Conservation (phyloP, 2,888 invertebrate genomes). For the Labia minor region DNA sequence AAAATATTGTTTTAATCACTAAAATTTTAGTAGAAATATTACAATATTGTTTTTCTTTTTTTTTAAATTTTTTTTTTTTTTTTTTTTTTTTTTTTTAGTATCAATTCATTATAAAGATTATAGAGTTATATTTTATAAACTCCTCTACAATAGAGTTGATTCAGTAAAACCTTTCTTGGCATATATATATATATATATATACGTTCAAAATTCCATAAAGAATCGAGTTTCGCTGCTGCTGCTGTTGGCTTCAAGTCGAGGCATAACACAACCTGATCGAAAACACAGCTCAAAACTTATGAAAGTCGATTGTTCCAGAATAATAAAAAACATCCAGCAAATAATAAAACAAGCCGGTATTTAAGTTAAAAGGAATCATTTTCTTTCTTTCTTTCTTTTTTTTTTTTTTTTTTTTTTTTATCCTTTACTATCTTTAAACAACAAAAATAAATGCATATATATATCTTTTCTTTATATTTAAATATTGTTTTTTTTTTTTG, state of each 20-base stretch:
- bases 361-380: not conserved
- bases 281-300: slow-evolving; percentile 7
- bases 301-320: slow-evolving; percentile 13
- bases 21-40: slow-evolving; percentile 41
- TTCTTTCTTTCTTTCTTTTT: too few species aligned
- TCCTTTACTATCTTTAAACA: not conserved
- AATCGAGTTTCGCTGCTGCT: slow-evolving; percentile 2
- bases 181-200: not conserved
- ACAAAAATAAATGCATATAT: slow-evolving; percentile 4
- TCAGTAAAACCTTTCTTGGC: not conserved
- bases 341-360: not conserved
- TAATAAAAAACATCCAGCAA: slow-evolving; percentile 13
- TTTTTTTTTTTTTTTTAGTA: slow-evolving; percentile 14
- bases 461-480: not conserved
- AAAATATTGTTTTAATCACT: slow-evolving; percentile 20
- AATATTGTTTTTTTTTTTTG: slow-evolving; percentile 19
- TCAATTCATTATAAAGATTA: slow-evolving; percentile 15
- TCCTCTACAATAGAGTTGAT: not conserved
- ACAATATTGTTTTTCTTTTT: slow-evolving; percentile 40
- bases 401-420: too few species aligned
- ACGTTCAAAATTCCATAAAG: not conserved
- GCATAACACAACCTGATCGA: slow-evolving; percentile 3
- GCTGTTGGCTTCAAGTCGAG: slow-evolving; percentile 13
- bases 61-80: slow-evolving; percentile 7
- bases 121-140: slow-evolving; percentile 1